phyloP scores from a whole-genome alignment of 2,888 invertebrate species.

The Tipula helvola region DNA sequence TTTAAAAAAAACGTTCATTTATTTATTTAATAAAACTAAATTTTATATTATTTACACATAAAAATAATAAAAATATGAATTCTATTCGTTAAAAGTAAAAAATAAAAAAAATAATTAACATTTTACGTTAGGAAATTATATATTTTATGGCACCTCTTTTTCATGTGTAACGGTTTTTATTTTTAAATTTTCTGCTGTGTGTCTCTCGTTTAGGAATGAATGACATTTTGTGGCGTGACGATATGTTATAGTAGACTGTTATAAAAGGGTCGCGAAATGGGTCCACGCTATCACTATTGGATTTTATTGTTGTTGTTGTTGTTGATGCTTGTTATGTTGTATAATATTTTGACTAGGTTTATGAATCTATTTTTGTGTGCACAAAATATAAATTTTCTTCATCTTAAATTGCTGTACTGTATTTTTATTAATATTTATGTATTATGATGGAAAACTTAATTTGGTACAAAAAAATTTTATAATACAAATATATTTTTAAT shows the following conservation, averaged over 20 bases:
- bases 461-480: background rate
- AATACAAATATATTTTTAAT: background rate
- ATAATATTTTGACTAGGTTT: background rate
- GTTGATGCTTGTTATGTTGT: no score
- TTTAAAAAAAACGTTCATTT: background rate
- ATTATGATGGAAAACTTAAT: background rate
- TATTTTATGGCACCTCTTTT: background rate
- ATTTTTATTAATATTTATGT: background rate
- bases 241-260: background rate
- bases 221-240: background rate
- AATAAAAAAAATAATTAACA: background rate
- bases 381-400: background rate
- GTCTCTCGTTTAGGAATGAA: background rate
- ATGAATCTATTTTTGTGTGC: background rate
- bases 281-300: background rate
- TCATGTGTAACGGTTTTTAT: background rate
- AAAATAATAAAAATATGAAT: background rate
- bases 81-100: background rate
- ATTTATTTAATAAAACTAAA: background rate
- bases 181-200: background rate
- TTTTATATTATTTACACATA: background rate
- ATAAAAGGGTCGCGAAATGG: background rate
- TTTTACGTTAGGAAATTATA: background rate
- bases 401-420: background rate
- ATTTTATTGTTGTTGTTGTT: background rate